Percentiles rank a stretch among this genome's conserved stretches.
These are phyloP conservation scores for Silurus lanzhouensis DNA, from an alignment of 2,797 vertebrate genomes.

Conservation along the genomic window DNA sequence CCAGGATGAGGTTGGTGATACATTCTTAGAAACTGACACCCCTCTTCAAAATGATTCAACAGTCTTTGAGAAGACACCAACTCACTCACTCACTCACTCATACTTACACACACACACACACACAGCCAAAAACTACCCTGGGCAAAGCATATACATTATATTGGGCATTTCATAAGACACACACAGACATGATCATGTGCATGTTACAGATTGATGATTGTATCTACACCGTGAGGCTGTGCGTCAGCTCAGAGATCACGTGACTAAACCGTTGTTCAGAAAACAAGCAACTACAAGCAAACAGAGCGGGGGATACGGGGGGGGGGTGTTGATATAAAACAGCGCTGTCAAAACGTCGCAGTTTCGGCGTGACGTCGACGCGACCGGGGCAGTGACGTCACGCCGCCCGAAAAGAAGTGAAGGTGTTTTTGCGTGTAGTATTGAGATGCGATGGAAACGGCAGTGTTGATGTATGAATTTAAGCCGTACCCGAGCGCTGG, in stretches of 20 bases:
- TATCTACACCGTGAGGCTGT: no score
- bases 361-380: neutral
- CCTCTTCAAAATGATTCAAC: neutral
- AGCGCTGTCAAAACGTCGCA: neutral
- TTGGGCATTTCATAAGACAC: neutral
- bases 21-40: neutral
- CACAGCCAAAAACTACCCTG: neutral
- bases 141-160: neutral
- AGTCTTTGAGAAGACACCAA: neutral
- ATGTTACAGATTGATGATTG: no score
- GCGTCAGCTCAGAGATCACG: neutral
- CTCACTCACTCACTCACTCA: neutral
- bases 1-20: neutral
- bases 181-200: neutral
- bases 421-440: neutral
- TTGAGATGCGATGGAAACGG: neutral
- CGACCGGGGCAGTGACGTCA: neutral
- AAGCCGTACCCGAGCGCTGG: neutral
- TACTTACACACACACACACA: neutral
- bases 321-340: no score
- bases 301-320: no score
- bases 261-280: neutral
- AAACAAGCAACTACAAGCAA: neutral
- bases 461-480: neutral
- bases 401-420: no score